Conservation (phyloP, 2,888 invertebrate genomes). For the Protodeltote pygarga region DNA sequence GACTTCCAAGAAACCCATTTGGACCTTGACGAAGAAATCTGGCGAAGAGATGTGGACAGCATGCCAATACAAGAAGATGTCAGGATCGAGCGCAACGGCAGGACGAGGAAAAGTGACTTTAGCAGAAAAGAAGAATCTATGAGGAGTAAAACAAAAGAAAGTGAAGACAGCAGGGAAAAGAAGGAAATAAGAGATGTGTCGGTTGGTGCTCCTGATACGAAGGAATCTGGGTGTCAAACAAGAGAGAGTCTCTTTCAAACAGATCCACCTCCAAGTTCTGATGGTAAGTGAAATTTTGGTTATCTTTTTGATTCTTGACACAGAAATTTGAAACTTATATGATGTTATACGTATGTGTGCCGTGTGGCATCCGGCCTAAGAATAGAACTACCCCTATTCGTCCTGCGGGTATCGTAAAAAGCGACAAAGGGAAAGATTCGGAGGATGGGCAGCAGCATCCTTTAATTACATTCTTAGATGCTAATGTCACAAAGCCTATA, state of each 20-base stretch:
- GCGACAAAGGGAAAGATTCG: too few relatives aligned
- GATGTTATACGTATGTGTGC: too few relatives aligned
- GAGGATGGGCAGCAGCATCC: too few relatives aligned
- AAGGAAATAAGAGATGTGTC: conserved; percentile 78
- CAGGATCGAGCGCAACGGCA: conserved; percentile 73
- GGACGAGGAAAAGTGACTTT: conserved; percentile 67
- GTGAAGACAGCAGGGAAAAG: conserved; percentile 58
- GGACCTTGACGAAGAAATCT: conserved; percentile 74
- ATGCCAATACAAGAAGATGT: conserved; percentile 66
- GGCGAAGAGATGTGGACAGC: conserved; percentile 69
- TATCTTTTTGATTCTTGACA: too few relatives aligned
- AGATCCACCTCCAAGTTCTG: conserved; percentile 76
- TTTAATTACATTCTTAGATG: too few relatives aligned
- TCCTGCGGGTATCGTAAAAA: too few relatives aligned
- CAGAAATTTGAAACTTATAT: too few relatives aligned
- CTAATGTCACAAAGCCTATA: too few relatives aligned
- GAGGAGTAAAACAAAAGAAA: conserved; percentile 65
- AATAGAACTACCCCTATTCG: too few relatives aligned
- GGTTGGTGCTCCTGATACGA: conserved; percentile 80
- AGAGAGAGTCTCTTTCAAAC: conserved; percentile 91
- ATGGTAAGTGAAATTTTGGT: too few relatives aligned
- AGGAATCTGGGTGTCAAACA: conserved; percentile 90
- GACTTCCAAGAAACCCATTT: conserved; percentile 78
- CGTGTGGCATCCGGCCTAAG: too few relatives aligned
- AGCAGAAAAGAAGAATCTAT: conserved; percentile 76